phyloP scores from a whole-genome alignment of 2,113 vertebrate genomes.

The Aptenodytes forsteri region DNA sequence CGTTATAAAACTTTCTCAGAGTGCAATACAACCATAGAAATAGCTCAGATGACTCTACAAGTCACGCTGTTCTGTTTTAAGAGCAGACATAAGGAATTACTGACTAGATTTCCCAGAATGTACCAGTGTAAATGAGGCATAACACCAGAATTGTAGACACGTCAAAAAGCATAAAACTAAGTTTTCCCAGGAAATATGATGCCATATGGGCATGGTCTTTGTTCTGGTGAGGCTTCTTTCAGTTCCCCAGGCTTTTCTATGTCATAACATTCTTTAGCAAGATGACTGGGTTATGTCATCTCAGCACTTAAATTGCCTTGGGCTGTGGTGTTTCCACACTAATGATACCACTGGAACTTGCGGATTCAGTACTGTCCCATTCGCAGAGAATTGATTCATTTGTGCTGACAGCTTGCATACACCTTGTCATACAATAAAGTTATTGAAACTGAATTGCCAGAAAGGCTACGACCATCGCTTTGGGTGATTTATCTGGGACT shows the following conservation, averaged over 20 bases:
- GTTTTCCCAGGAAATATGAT: background rate
- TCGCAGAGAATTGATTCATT: background rate
- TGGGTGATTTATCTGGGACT: background rate
- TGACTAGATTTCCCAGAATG: background rate
- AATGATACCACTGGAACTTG: background rate
- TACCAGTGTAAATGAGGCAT: slow-evolving; percentile 11
- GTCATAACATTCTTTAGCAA: background rate
- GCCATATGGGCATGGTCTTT: slow-evolving; percentile 12
- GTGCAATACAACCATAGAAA: background rate
- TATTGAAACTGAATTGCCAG: background rate
- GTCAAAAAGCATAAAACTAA: background rate
- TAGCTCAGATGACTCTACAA: background rate
- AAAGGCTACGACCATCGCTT: background rate
- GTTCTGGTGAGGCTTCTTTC: slow-evolving; percentile 9
- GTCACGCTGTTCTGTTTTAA: background rate
- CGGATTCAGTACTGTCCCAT: background rate
- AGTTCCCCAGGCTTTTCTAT: background rate
- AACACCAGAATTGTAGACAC: background rate
- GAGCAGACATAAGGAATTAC: background rate
- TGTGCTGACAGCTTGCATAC: background rate
- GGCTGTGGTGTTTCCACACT: background rate
- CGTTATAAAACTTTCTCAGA: background rate
- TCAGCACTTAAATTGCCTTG: background rate
- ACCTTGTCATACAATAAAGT: background rate
- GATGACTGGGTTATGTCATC: background rate